These are phyloP conservation scores for Ophioderma brevispina DNA, from an alignment of 35 echinoderm and acorn worm genomes.

Conservation along the genomic window DNA sequence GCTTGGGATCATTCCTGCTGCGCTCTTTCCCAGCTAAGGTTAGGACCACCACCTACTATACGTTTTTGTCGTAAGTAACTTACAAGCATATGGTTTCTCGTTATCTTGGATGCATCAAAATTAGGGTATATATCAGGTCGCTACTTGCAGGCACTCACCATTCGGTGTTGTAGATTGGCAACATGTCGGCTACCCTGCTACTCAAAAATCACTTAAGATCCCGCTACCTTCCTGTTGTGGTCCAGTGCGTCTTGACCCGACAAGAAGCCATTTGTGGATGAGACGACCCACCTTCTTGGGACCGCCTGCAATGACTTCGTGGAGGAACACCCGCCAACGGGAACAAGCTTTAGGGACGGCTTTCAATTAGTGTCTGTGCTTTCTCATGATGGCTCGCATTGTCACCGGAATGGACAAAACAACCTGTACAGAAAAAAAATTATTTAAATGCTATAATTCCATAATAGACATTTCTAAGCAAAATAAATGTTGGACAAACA, in stretches of 20 bases:
- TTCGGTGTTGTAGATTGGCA: no score
- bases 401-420: slow-evolving; percentile 95
- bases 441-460: neutral
- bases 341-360: slow-evolving; percentile 22
- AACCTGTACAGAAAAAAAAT: slow-evolving; percentile 3
- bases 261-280: neutral
- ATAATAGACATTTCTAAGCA: neutral
- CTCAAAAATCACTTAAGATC: slow-evolving; percentile 72
- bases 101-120: slow-evolving; percentile 60
- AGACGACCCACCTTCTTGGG: neutral
- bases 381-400: slow-evolving; percentile 96
- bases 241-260: neutral
- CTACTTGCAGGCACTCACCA: no score
- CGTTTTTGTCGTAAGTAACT: slow-evolving; percentile 44
- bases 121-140: no score
- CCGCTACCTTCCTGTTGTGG: neutral
- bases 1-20: neutral
- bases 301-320: neutral
- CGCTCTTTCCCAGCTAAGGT: neutral
- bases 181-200: neutral
- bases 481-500: no score
- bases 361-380: slow-evolving; percentile 52
- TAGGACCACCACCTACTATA: neutral
- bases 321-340: neutral
- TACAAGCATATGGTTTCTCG: slow-evolving; percentile 95